Base-by-base conservation (phyloP, 2,888 invertebrate genomes). In the Drosophila mulleri region DNA sequence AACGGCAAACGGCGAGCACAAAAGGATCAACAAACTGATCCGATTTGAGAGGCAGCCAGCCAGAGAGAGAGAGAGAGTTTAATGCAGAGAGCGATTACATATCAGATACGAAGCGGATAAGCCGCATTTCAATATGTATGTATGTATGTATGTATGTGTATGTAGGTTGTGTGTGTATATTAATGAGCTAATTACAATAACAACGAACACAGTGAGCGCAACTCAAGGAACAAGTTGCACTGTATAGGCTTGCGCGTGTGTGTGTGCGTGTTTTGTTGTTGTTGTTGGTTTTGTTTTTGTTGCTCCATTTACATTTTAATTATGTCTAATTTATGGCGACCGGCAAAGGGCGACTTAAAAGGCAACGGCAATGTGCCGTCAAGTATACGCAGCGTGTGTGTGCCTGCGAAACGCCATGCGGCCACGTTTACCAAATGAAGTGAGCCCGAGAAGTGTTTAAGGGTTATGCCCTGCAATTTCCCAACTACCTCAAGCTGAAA, bases 241-340 rank as follows among this genome's bases (percentile, higher is more conserved):
- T 41, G n/a, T 23, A 5, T n/a, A 48, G 45, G 39, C 48, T 29
- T 29, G 56, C 39, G 42, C 3, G 8, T 9, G 20, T 23, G 20
- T n/a, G n/a, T n/a, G n/a, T n/a, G n/a, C n/a, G n/a, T 47, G 44
- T 29, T 41, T n/a, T n/a, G n/a, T 18, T 8, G n/a, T 2, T 42
- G 41, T 18, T 8, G n/a, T 8, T 42, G 42, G 18, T n/a, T 39
- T 60, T 63, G 52, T 48, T 67, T 58, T 52, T 64, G 59, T 54
- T 69, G 82, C 65, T 72, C 71, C 75, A 82, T 76, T 84, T 76
- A 78, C 79, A 84, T 82, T 79, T 83, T 78, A 87, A 84, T 87
- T 76, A 87, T 67, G 65, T 64, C 64, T 79, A 76, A 87, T 87
- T 87, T 82, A 87, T 79, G 76, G 70, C 79, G 67, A 62, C 63